phyloP scores from a whole-genome alignment of 1,140 invertebrate genomes.

The Halesus radiatus region DNA sequence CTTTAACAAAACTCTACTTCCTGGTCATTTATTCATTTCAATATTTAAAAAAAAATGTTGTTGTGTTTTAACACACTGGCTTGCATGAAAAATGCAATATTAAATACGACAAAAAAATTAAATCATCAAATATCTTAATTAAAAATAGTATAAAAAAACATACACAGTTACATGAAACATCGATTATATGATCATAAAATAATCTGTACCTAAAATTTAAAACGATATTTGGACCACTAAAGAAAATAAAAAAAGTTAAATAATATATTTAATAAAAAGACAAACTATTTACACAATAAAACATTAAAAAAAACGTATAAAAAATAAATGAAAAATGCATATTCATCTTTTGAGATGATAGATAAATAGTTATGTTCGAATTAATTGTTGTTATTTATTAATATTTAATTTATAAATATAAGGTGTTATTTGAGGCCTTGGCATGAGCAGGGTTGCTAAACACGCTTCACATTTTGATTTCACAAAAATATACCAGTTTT shows the following conservation, averaged over 20 bases:
- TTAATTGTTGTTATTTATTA: not conserved
- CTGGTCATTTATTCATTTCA: not conserved
- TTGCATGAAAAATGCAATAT: not conserved
- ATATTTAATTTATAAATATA: constrained; percentile 27
- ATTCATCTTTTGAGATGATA: not conserved
- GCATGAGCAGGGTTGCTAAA: constrained; percentile 44
- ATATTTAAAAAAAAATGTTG: not conserved
- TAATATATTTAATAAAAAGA: not conserved
- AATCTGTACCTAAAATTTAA: no score
- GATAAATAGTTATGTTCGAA: not conserved
- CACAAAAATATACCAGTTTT: constrained; percentile 4
- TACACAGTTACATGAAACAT: not conserved
- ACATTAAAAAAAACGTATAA: not conserved
- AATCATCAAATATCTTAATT: not conserved
- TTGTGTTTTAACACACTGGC: not conserved
- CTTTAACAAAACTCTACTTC: not conserved
- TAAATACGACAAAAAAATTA: not conserved
- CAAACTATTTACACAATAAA: not conserved
- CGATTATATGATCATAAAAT: not conserved
- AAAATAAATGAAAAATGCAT: not conserved
- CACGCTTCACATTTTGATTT: constrained; percentile 37
- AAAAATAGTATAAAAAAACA: no score
- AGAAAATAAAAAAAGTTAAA: no score
- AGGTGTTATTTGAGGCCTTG: constrained; percentile 38
- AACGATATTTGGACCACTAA: no score